Base-by-base conservation (phyloP, 2,888 invertebrate species). In the Yponomeuta evonymella region DNA sequence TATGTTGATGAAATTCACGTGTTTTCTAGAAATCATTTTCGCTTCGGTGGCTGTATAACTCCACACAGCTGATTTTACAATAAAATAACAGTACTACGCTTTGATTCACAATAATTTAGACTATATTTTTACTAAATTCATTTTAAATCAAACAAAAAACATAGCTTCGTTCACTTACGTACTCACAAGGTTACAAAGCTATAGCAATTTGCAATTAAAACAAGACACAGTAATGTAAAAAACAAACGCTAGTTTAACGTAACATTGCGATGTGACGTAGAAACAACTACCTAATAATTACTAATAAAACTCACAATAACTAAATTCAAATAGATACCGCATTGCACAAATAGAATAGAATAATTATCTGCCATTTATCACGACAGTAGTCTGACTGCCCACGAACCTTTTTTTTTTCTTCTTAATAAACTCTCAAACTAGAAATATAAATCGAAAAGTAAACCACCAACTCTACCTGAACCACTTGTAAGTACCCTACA, bases 1-100 rank as follows among this genome's bases (percentile, higher is more conserved):
- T 94, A 94, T 92, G 79, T 70, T 15, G 12, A 69, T 75, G 75
- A 77, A 75, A 79, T 82, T 83, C 83, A 79, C 75, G 80, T 83
- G 85, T 81, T 81, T 51, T 68, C 68, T 15, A 15, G 4, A 58
- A 51, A n/a, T 76, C 75, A 77, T 74, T 74, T 74, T 73, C 74
- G 77, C 79, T 79, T 82, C 79, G 84, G 86, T 86, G 83, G 83
- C 80, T 85, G 83, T 79, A 75, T 30, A 78, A 78, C 79, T 78
- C 77, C 79, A 81, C 79, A 43, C 43, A 43, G 77, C 74, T 68
- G 72, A 75, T 74, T 77, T 74, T 72, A 68, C 33, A 43, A 67
- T 67, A 3, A 36, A 67, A 15, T 33, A 36, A 36, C 33, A 67
- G 15, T 33, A 67, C 33, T 12, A 15, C 9, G 67, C 67, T 67